Conservation (phyloP, 2,113 vertebrate species). For the Passer montanus region DNA sequence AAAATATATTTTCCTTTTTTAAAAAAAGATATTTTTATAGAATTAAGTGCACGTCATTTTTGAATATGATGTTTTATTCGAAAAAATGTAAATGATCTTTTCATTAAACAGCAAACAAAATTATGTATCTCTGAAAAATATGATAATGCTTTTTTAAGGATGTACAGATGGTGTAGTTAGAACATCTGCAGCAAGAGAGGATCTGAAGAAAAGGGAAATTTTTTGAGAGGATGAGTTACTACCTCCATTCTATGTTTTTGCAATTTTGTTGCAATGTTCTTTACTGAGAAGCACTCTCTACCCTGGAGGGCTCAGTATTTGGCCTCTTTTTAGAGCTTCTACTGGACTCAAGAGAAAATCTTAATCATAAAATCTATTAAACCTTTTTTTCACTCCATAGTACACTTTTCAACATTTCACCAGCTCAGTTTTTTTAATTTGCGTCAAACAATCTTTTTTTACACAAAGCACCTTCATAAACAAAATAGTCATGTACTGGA, state of each 20-base stretch:
- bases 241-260: background rate
- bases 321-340: background rate
- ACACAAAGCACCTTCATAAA: background rate
- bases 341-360: background rate
- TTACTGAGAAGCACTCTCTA: background rate
- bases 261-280: background rate
- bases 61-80: constrained; percentile 27
- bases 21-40: constrained; percentile 16
- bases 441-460: background rate
- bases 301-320: background rate
- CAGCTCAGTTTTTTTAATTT: background rate
- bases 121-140: constrained; percentile 32
- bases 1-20: constrained; percentile 5
- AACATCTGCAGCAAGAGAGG: constrained; percentile 53
- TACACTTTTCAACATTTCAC: background rate
- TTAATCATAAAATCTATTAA: constrained; percentile 11
- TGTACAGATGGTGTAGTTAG: constrained; percentile 41
- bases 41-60: background rate
- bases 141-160: constrained; percentile 47
- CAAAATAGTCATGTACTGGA: background rate
- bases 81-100: constrained; percentile 24
- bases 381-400: background rate
- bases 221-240: constrained; percentile 22
- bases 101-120: constrained; percentile 22
- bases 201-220: constrained; percentile 21